These are phyloP conservation scores for Scotopteryx bipunctaria DNA, from an alignment of 2,888 invertebrate species.

Conservation along the genomic window DNA sequence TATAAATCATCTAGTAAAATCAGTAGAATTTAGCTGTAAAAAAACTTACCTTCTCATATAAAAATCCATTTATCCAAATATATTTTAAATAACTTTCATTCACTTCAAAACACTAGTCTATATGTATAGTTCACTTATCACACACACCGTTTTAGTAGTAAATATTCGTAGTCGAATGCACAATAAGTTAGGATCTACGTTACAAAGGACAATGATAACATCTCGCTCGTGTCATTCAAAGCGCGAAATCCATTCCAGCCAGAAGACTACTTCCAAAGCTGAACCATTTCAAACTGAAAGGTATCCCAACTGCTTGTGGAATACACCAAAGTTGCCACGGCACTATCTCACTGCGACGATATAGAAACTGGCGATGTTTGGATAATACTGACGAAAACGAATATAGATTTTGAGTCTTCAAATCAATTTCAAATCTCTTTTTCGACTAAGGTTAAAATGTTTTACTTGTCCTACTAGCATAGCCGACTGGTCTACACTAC, in stretches of 20 bases:
- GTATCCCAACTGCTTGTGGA: constrained; percentile 6
- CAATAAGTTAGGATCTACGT: background rate
- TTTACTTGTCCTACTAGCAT: too few species aligned
- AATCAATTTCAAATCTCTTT: too few species aligned
- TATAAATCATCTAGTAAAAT: background rate
- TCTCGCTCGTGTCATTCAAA: constrained; percentile 5
- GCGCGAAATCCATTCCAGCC: constrained; percentile 8
- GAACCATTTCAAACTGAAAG: constrained; percentile 18
- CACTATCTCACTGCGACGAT: background rate
- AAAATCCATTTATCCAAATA: constrained; percentile 3
- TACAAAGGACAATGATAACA: constrained; percentile 9
- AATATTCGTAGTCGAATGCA: background rate
- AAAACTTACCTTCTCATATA: constrained; percentile 6
- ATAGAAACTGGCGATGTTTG: background rate
- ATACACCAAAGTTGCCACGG: background rate
- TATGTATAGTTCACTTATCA: background rate
- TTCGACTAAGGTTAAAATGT: too few species aligned
- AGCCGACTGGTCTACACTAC: too few species aligned
- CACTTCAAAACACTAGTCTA: background rate
- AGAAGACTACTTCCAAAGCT: constrained; percentile 11
- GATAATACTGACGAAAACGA: too few species aligned
- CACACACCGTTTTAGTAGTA: background rate
- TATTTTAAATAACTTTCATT: background rate
- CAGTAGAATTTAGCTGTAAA: too few species aligned
- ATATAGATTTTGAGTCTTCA: too few species aligned